Evolutionary conservation across 2,797 vertebrate genomes (phyloP).

Genomic region (Benthosema pterotum): DNA sequence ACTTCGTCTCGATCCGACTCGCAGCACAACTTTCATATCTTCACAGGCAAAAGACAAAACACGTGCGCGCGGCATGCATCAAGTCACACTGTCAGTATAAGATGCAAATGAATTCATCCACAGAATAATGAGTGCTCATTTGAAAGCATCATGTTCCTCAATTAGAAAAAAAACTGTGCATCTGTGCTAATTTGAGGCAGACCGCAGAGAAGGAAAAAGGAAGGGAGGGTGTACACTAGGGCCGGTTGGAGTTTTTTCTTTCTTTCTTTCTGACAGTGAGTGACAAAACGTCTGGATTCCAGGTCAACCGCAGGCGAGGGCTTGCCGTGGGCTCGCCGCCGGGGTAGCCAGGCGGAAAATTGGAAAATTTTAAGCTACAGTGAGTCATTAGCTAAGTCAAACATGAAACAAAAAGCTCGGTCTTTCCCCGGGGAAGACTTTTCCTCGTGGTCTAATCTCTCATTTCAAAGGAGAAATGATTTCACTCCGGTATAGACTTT

Average conservation of each 20-base stretch:
- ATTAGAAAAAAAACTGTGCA: slow-evolving; percentile 33
- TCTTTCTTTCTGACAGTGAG: slow-evolving; percentile 53
- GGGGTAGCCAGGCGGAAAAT: slow-evolving; percentile 78
- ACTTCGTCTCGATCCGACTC: no score
- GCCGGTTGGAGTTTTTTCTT: no score
- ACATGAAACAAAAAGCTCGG: slow-evolving; percentile 78
- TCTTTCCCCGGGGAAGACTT: slow-evolving; percentile 66
- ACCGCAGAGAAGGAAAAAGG: no score
- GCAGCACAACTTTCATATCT: no score
- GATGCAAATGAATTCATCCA: slow-evolving; percentile 39
- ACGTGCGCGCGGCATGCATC: slow-evolving; percentile 12
- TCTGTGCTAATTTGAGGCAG: slow-evolving; percentile 10
- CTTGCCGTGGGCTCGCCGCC: slow-evolving; percentile 46
- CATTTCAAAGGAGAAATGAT: slow-evolving; percentile 68
- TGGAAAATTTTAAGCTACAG: slow-evolving; percentile 81
- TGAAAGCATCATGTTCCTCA: slow-evolving; percentile 34
- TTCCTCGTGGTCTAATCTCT: slow-evolving; percentile 72
- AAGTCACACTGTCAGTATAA: slow-evolving; percentile 14
- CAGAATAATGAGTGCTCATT: slow-evolving; percentile 33
- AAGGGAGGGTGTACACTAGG: no score
- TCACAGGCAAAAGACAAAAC: slow-evolving; percentile 1
- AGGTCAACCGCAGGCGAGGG: slow-evolving; percentile 65
- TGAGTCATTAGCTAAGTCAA: slow-evolving; percentile 82
- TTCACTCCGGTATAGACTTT: slow-evolving; percentile 72
- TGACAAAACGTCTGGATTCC: slow-evolving; percentile 65